Evolutionary conservation across 2,888 invertebrate species (phyloP).

Genomic region (Aporophyla lueneburgensis): DNA sequence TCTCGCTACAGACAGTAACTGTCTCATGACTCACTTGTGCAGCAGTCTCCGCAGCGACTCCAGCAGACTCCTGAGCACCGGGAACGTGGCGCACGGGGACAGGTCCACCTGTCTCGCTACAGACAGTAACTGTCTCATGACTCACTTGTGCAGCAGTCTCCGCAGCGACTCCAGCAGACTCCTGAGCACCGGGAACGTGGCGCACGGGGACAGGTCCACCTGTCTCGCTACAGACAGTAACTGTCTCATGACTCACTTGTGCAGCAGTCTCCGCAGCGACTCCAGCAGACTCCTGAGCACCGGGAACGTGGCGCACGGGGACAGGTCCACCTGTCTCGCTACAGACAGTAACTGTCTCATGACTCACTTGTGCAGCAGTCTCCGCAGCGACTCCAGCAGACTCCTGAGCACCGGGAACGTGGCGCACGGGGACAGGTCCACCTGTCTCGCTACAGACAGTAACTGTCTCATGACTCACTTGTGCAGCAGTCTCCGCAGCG

Average conservation of each 20-base stretch:
- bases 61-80: conserved; percentile 78
- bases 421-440: conserved; percentile 90
- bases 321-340: conserved; percentile 94
- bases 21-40: conserved; percentile 80
- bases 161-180: conserved; percentile 80
- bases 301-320: conserved; percentile 83
- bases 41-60: conserved; percentile 81
- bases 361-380: conserved; percentile 81
- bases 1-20: conserved; percentile 94
- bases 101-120: conserved; percentile 95
- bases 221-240: conserved; percentile 94
- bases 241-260: conserved; percentile 82
- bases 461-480: too few relatives aligned
- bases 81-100: conserved; percentile 82
- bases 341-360: conserved; percentile 93
- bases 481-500: conserved; percentile 79
- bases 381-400: conserved; percentile 79
- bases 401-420: conserved; percentile 80
- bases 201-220: conserved; percentile 91
- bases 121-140: too few relatives aligned
- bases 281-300: conserved; percentile 79
- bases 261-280: conserved; percentile 79
- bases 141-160: conserved; percentile 81
- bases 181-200: conserved; percentile 81
- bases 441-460: conserved; percentile 94